These are phyloP conservation scores for Mimas tiliae DNA, from an alignment of 2,888 invertebrate genomes.

Conservation along the genomic window DNA sequence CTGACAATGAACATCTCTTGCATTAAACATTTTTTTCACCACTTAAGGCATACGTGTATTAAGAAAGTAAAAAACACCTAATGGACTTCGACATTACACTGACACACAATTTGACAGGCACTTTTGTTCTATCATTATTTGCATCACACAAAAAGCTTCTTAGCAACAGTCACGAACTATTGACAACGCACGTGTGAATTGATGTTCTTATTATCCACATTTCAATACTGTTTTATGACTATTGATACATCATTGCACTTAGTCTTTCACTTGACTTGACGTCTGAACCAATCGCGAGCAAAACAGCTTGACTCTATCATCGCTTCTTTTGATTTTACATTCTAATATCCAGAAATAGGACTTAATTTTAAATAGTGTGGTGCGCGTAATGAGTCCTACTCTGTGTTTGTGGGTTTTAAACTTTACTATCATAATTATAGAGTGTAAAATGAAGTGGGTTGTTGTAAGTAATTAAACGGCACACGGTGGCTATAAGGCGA, in stretches of 20 bases:
- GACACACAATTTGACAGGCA: slow-evolving; percentile 8
- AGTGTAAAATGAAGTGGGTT: slow-evolving; percentile 34
- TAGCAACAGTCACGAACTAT: slow-evolving; percentile 21
- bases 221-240: slow-evolving; percentile 65
- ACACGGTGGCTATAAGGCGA: slow-evolving; percentile 54
- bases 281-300: slow-evolving; percentile 24
- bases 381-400: not conserved
- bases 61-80: slow-evolving; percentile 20
- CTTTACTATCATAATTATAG: slow-evolving; percentile 27
- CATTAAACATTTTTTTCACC: slow-evolving; percentile 6
- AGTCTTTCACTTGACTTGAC: slow-evolving; percentile 62
- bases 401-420: not conserved
- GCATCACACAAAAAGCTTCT: slow-evolving; percentile 20
- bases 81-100: slow-evolving; percentile 20
- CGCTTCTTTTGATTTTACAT: not conserved
- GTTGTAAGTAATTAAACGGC: slow-evolving; percentile 51
- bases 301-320: slow-evolving; percentile 1
- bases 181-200: slow-evolving; percentile 17
- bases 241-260: slow-evolving; percentile 66
- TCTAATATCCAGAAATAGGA: not conserved
- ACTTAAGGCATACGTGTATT: not conserved
- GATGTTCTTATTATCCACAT: slow-evolving; percentile 38
- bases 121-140: slow-evolving; percentile 20
- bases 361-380: not conserved
- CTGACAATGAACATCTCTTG: not conserved